Evolutionary conservation across 2,797 vertebrate species (phyloP).

Genomic region (Oreochromis grahami): DNA sequence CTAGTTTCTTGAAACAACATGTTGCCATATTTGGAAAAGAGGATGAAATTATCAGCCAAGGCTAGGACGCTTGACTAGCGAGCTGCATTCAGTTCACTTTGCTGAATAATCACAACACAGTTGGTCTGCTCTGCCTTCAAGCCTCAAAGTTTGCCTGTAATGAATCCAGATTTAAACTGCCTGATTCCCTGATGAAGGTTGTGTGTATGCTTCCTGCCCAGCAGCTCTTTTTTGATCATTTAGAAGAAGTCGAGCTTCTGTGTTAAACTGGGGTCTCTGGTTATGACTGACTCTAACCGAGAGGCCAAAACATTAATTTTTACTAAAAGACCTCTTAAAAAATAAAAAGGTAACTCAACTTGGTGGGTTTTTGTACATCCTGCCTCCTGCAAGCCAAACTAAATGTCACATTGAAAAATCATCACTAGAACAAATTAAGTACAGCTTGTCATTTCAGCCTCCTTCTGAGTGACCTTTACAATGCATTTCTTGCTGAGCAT

Average conservation of each 20-base stretch:
- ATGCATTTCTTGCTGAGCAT: background rate
- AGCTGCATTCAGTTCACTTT: background rate
- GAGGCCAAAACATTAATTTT: background rate
- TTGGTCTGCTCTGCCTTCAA: background rate
- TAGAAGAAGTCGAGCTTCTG: background rate
- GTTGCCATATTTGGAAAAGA: background rate
- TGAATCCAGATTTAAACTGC: background rate
- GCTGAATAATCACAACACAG: background rate
- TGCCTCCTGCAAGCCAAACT: background rate
- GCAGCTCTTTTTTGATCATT: background rate
- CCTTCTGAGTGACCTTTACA: constrained; percentile 7
- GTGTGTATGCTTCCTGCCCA: background rate
- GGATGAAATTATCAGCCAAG: background rate
- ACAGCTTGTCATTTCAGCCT: background rate
- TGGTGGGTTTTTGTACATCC: background rate
- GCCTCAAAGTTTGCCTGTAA: background rate
- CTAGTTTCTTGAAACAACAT: background rate
- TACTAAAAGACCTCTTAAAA: background rate
- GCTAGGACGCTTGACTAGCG: background rate
- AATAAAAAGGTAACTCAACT: background rate
- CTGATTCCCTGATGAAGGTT: background rate
- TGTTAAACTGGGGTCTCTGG: background rate
- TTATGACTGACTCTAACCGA: background rate
- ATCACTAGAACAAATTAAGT: background rate
- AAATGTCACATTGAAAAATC: background rate